Conservation (phyloP, 2,888 invertebrate genomes). For the Aphidius colemani region DNA sequence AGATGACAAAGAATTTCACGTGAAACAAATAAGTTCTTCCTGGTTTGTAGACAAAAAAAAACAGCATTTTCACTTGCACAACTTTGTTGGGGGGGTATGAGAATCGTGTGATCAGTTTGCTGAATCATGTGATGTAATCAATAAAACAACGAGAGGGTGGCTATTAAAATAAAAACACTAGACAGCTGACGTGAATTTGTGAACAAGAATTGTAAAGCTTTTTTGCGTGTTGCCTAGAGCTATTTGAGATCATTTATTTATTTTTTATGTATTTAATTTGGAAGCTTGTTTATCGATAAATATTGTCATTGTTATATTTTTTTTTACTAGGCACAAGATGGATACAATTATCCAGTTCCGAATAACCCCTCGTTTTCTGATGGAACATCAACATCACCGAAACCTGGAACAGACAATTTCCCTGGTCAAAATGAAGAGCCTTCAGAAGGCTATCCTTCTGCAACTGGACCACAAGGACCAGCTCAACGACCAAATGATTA, state of each 20-base stretch:
- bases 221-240: conserved; percentile 16
- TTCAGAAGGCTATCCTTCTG: too few species aligned
- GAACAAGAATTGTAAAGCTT: conserved; percentile 2
- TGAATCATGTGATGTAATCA: conserved; percentile 34
- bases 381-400: conserved; percentile 44
- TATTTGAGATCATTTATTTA: conserved; percentile 14
- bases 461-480: too few species aligned
- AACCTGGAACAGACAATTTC: conserved; percentile 34
- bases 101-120: conserved; percentile 30
- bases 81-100: conserved; percentile 24
- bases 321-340: conserved; percentile 67
- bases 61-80: conserved; percentile 22
- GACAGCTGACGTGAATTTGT: too few species aligned
- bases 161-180: neutral
- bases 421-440: too few species aligned
- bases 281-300: conserved; percentile 16
- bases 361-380: conserved; percentile 64
- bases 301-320: neutral
- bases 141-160: conserved; percentile 28
- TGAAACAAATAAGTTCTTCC: conserved; percentile 18
- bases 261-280: neutral
- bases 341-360: conserved; percentile 77
- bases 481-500: conserved; percentile 30
- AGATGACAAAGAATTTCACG: conserved; percentile 27
- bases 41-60: neutral